These are phyloP conservation scores for Ylistrum balloti DNA, from an alignment of 1,140 invertebrate species.

Conservation along the genomic window DNA sequence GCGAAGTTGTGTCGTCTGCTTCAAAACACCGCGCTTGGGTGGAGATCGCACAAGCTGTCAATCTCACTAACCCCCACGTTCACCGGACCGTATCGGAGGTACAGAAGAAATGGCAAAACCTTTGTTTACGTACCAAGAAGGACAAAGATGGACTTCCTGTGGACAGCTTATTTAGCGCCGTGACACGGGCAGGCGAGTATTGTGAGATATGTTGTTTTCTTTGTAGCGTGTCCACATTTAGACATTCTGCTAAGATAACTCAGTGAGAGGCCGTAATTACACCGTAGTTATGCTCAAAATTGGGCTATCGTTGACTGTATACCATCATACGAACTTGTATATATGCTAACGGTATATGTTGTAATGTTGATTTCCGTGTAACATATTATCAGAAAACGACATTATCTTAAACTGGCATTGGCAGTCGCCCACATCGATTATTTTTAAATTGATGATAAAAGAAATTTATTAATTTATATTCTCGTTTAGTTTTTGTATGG, in stretches of 20 bases:
- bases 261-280: neutral
- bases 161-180: neutral
- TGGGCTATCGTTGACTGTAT: too few relatives aligned
- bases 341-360: too few relatives aligned
- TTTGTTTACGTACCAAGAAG: constrained; percentile 18
- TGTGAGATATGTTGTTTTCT: too few relatives aligned
- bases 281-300: neutral
- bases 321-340: too few relatives aligned
- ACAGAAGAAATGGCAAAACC: neutral
- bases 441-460: too few relatives aligned
- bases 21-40: neutral
- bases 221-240: neutral
- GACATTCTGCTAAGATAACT: neutral
- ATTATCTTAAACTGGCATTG: too few relatives aligned
- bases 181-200: constrained; percentile 20
- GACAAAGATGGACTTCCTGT: constrained; percentile 7
- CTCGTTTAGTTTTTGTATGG: too few relatives aligned
- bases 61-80: neutral
- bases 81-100: constrained; percentile 13
- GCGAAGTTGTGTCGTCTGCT: constrained; percentile 24
- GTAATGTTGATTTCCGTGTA: too few relatives aligned
- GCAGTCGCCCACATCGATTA: too few relatives aligned
- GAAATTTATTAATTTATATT: too few relatives aligned
- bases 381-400: too few relatives aligned
- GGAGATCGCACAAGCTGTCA: constrained; percentile 2